phyloP scores from a whole-genome alignment of 2,888 invertebrate genomes.

The Drosophila demipolita region DNA sequence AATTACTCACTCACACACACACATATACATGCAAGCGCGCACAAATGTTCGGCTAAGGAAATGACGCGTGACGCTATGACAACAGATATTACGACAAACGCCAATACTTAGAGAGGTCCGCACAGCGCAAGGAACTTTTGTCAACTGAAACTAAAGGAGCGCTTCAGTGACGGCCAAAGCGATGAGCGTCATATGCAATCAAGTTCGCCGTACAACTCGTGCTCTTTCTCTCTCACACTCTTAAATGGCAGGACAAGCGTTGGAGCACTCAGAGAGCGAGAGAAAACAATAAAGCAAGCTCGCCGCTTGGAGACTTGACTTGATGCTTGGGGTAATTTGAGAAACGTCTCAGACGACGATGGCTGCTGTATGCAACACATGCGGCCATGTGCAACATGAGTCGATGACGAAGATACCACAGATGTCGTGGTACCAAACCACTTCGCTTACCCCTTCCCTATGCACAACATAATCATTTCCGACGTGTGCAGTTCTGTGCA shows the following conservation, averaged over 20 bases:
- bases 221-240: slow-evolving; percentile 13
- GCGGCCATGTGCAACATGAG: slow-evolving; percentile 74
- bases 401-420: slow-evolving; percentile 55
- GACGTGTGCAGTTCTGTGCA: slow-evolving; percentile 66
- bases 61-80: slow-evolving; percentile 67
- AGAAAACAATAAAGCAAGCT: slow-evolving; percentile 18
- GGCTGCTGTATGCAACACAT: slow-evolving; percentile 69
- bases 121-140: slow-evolving; percentile 74
- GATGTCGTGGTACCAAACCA: slow-evolving; percentile 11
- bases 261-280: slow-evolving; percentile 7
- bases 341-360: slow-evolving; percentile 27
- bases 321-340: slow-evolving; percentile 23
- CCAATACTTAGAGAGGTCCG: slow-evolving; percentile 52
- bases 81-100: slow-evolving; percentile 42
- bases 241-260: slow-evolving; percentile 41
- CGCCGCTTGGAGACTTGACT: slow-evolving; percentile 30
- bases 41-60: slow-evolving; percentile 50
- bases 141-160: slow-evolving; percentile 68
- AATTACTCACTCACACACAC: slow-evolving; percentile 52
- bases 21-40: slow-evolving; percentile 8
- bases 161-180: slow-evolving; percentile 33
- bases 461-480: slow-evolving; percentile 67
- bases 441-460: background rate
- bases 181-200: slow-evolving; percentile 33
- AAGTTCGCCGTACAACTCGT: slow-evolving; percentile 38